phyloP scores from a whole-genome alignment of 2,113 vertebrate genomes.

The Tichodroma muraria region DNA sequence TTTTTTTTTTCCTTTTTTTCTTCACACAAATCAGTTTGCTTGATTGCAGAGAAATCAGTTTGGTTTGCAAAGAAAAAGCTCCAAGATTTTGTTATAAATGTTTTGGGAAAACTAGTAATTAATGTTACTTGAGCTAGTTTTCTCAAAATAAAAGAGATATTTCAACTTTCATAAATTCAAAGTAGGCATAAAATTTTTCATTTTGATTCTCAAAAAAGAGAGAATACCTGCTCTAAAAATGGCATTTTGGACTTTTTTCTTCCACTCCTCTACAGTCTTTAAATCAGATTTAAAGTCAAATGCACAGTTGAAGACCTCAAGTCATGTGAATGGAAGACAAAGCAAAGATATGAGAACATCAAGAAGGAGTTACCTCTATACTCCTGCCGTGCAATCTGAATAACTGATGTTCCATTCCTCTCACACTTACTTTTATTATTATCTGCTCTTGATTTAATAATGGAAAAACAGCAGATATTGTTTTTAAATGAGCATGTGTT shows the following conservation, averaged over 20 bases:
- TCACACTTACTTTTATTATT: background rate
- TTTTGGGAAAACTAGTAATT: background rate
- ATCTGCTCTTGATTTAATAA: background rate
- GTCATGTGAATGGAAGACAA: background rate
- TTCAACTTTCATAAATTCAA: background rate
- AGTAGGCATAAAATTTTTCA: background rate
- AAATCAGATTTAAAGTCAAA: background rate
- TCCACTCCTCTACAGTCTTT: background rate
- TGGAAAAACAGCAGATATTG: background rate
- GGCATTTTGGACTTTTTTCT: background rate
- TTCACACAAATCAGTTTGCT: background rate
- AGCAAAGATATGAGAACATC: background rate
- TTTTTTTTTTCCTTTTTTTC: rapidly evolving
- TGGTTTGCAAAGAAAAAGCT: background rate
- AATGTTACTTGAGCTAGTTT: background rate
- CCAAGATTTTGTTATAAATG: background rate
- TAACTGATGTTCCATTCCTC: background rate
- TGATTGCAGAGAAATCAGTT: background rate
- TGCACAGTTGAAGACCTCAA: background rate
- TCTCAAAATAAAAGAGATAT: background rate
- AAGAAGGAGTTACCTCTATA: background rate
- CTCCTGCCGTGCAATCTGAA: background rate
- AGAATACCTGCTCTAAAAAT: background rate
- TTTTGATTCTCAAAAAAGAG: background rate
- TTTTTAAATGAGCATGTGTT: background rate